These are phyloP conservation scores for Hippopotamus amphibius DNA, from an alignment of 2,113 vertebrate genomes.

Conservation along the genomic window DNA sequence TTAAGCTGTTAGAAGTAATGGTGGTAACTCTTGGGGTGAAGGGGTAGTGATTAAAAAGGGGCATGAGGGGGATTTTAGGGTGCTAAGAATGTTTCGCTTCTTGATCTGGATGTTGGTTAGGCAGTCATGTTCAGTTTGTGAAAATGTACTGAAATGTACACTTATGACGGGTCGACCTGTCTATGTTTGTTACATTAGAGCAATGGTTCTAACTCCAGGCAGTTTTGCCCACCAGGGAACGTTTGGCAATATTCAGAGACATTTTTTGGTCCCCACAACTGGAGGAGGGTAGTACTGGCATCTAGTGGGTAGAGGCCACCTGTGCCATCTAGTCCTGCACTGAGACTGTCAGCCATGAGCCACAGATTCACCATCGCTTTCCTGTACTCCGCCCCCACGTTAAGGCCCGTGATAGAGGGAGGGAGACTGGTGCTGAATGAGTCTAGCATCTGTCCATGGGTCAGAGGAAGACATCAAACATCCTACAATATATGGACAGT, in stretches of 20 bases:
- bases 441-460: neutral
- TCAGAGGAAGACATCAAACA: slow-evolving; percentile 18
- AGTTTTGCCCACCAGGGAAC: neutral
- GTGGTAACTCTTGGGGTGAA: neutral
- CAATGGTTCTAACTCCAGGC: neutral
- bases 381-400: neutral
- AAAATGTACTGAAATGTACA: neutral
- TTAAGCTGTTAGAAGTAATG: neutral
- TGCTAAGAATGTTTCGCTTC: neutral
- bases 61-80: neutral
- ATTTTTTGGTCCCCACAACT: neutral
- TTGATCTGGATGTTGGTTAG: neutral
- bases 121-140: neutral
- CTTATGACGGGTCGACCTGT: neutral
- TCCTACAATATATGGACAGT: neutral
- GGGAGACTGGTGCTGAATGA: neutral
- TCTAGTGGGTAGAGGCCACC: neutral
- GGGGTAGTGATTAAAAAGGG: neutral
- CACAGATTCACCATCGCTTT: slow-evolving; percentile 64
- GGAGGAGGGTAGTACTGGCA: neutral
- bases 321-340: slow-evolving; percentile 13
- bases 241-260: neutral
- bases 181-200: neutral
- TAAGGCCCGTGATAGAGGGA: neutral
- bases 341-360: neutral